These are phyloP conservation scores for Tuberolachnus salignus DNA, from an alignment of 2,888 invertebrate species.

Conservation along the genomic window DNA sequence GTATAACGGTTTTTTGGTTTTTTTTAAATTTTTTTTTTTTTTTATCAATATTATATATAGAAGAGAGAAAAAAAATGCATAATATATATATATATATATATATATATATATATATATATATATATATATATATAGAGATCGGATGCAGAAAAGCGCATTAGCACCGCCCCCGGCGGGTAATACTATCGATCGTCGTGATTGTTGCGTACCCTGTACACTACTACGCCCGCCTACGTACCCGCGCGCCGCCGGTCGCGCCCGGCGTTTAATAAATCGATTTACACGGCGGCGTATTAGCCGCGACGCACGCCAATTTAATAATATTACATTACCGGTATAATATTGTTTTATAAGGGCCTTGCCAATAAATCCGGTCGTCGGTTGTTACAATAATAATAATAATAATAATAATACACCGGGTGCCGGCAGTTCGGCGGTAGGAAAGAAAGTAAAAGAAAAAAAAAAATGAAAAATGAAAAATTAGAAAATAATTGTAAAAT, in stretches of 20 bases:
- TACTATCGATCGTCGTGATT: conserved; percentile 31
- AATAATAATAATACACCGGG: background rate
- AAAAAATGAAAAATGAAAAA: no score
- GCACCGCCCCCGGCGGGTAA: background rate
- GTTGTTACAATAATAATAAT: background rate
- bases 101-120: no score
- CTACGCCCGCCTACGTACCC: no score
- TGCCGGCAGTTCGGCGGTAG: background rate
- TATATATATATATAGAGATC: background rate
- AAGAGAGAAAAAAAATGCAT: no score
- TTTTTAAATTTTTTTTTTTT: no score
- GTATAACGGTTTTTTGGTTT: no score
- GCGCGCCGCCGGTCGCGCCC: no score
- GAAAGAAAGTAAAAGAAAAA: background rate
- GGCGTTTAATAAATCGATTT: conserved; percentile 47
- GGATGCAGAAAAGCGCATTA: conserved; percentile 45
- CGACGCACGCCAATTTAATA: conserved; percentile 10
- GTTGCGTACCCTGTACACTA: conserved; percentile 13
- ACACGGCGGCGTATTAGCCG: conserved; percentile 36
- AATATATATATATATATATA: no score
- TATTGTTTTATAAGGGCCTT: background rate
- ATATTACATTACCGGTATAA: no score
- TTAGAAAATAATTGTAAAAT: no score
- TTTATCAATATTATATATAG: no score
- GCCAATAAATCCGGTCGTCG: conserved; percentile 16